Percentiles rank a stretch among this genome's conserved stretches.
These are phyloP conservation scores for Diploptera punctata DNA, from an alignment of 2,888 invertebrate genomes.

Conservation along the genomic window DNA sequence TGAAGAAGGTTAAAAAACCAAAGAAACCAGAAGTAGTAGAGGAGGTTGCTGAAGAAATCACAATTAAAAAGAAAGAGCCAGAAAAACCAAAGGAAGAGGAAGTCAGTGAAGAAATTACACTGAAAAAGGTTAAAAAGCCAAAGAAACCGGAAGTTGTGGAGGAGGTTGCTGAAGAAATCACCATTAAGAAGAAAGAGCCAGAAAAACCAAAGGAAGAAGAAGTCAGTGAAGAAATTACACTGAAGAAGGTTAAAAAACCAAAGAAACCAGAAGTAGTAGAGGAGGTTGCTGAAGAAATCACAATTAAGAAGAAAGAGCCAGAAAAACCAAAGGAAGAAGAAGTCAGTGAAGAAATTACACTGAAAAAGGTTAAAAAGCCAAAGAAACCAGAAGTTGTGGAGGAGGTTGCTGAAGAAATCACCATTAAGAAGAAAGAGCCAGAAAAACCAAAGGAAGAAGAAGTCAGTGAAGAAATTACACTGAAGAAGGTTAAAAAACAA, in stretches of 20 bases:
- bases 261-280: slow-evolving; percentile 51
- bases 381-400: slow-evolving; percentile 37
- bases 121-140: slow-evolving; percentile 49
- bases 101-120: slow-evolving; percentile 47
- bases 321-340: slow-evolving; percentile 43
- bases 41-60: slow-evolving; percentile 48
- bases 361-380: slow-evolving; percentile 50
- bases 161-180: slow-evolving; percentile 54
- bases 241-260: slow-evolving; percentile 63
- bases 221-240: slow-evolving; percentile 71
- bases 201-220: slow-evolving; percentile 58
- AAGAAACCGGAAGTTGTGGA: slow-evolving; percentile 54
- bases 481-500: slow-evolving; percentile 60
- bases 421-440: slow-evolving; percentile 24
- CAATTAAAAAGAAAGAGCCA: slow-evolving; percentile 59
- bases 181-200: slow-evolving; percentile 59
- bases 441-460: slow-evolving; percentile 46
- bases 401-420: slow-evolving; percentile 43
- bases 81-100: slow-evolving; percentile 54
- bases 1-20: slow-evolving; percentile 63
- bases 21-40: slow-evolving; percentile 53
- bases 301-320: slow-evolving; percentile 72
- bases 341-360: slow-evolving; percentile 69
- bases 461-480: slow-evolving; percentile 61
- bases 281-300: slow-evolving; percentile 65